phyloP scores from a whole-genome alignment of 2,113 vertebrate genomes.

The Leucosticte australis region DNA sequence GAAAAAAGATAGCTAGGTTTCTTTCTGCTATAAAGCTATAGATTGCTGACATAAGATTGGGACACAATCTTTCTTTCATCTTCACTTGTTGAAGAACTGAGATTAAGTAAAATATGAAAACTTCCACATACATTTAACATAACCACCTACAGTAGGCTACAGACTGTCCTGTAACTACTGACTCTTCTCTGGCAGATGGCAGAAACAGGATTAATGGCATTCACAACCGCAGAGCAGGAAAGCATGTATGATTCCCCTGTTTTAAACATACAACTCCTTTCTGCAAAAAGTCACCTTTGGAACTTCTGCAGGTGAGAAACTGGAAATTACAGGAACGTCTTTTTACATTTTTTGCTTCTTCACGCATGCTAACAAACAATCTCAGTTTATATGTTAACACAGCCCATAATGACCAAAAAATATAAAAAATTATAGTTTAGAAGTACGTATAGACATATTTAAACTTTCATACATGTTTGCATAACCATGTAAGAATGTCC shows the following conservation, averaged over 20 bases:
- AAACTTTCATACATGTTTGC: background rate
- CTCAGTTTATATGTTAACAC: background rate
- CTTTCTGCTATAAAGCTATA: background rate
- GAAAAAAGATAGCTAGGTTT: background rate
- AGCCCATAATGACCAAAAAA: background rate
- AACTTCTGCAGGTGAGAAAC: background rate
- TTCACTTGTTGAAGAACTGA: background rate
- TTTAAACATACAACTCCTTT: background rate
- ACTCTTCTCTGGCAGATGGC: background rate
- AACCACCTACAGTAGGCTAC: background rate
- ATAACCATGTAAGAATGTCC: rapidly evolving
- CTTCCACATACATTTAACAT: background rate
- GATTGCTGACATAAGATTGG: background rate
- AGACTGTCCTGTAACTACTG: background rate
- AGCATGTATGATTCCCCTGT: background rate
- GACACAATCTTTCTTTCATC: background rate
- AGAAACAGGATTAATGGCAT: background rate
- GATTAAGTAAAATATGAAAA: background rate
- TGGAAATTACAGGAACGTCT: background rate
- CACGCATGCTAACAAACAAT: background rate
- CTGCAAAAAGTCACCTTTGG: background rate
- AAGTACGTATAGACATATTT: background rate
- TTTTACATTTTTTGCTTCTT: background rate
- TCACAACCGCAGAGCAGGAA: background rate
- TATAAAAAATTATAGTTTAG: background rate